phyloP scores from a whole-genome alignment of 2,113 vertebrate genomes.

The Protobothrops mucrosquamatus region DNA sequence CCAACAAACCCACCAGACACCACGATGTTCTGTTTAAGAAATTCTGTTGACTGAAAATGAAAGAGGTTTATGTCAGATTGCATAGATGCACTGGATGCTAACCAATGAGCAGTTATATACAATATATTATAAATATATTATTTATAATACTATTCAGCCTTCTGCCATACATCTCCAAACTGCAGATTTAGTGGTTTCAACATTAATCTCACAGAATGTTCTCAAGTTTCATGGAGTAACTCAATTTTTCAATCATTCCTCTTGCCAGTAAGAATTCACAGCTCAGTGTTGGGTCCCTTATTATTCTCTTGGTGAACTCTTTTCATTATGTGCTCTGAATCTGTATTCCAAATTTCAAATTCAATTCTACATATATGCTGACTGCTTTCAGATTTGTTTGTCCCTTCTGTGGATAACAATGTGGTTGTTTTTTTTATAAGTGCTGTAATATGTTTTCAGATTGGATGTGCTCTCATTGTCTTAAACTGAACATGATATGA shows the following conservation, averaged over 20 bases:
- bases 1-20: conserved; percentile 94
- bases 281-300: neutral
- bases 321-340: neutral
- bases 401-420: neutral
- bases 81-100: neutral
- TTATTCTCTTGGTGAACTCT: neutral
- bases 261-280: neutral
- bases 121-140: neutral
- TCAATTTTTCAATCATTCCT: neutral
- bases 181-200: neutral
- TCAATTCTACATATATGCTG: neutral
- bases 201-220: neutral
- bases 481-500: neutral
- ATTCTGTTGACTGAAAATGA: conserved; percentile 86
- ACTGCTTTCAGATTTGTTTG: neutral
- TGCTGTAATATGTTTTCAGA: neutral
- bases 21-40: conserved; percentile 96
- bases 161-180: neutral
- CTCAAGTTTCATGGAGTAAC: neutral
- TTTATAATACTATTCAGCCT: neutral
- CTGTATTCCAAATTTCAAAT: neutral
- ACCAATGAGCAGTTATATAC: neutral
- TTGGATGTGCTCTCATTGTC: neutral
- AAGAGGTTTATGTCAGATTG: neutral
- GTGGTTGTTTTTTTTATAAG: neutral